Percentiles rank a stretch among this genome's conserved stretches.
phyloP scores from a whole-genome alignment of 2,113 vertebrate species.

The Hyperopisus bebe region DNA sequence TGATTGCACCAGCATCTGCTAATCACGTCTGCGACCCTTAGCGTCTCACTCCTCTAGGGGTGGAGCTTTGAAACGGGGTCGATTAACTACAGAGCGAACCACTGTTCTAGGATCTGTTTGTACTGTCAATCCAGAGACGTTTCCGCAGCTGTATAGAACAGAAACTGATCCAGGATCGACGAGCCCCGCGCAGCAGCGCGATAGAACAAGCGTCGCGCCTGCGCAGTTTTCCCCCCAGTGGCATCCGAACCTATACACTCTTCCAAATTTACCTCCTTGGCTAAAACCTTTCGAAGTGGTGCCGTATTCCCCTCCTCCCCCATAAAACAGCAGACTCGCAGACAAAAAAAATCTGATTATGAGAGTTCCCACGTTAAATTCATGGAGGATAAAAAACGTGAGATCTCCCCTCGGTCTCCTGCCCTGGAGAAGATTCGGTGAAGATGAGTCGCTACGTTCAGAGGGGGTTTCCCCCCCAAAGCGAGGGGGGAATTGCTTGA shows the following conservation, averaged over 20 bases:
- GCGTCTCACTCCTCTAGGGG: background rate
- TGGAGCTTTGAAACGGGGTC: background rate
- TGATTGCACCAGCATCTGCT: constrained; percentile 6
- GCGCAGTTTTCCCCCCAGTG: background rate
- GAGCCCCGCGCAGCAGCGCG: background rate
- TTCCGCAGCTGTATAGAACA: background rate
- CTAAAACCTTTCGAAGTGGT: background rate
- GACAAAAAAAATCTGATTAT: background rate
- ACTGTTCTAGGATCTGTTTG: background rate
- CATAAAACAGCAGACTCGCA: background rate
- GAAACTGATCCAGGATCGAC: background rate
- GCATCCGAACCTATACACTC: constrained; percentile 11
- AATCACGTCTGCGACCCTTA: constrained; percentile 14
- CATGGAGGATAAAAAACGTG: constrained; percentile 24
- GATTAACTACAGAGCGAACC: background rate
- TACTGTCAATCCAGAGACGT: background rate
- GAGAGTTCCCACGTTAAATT: constrained; percentile 9
- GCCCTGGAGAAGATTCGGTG: constrained; percentile 16
- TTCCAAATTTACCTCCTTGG: constrained; percentile 13
- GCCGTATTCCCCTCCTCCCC: background rate
- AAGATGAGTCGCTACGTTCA: constrained; percentile 14
- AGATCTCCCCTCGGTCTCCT: constrained; percentile 3
- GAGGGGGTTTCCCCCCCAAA: constrained; percentile 20
- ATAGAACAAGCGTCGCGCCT: background rate
- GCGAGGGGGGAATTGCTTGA: background rate